A percentile compares a stretch with the other conserved stretches of the same genome.
Evolutionary conservation across 2,113 vertebrate species (phyloP).

Genomic region (Rhynchopsitta pachyrhyncha): DNA sequence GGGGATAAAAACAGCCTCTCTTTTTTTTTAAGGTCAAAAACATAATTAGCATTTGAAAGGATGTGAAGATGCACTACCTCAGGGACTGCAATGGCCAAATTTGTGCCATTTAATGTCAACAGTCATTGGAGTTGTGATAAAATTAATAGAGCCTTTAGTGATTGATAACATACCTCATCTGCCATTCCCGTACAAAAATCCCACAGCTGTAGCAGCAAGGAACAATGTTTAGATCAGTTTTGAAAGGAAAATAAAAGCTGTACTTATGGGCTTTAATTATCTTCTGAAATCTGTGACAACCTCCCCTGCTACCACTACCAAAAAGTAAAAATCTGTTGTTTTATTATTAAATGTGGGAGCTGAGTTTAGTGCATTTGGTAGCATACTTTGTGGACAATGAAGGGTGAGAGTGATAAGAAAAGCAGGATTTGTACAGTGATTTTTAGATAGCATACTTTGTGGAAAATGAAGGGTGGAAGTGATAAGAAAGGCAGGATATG

Average conservation of each 20-base stretch:
- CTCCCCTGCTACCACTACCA: not conserved
- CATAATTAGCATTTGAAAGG: slow-evolving; percentile 83
- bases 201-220: slow-evolving; percentile 27
- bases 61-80: slow-evolving; percentile 47
- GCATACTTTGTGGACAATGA: not conserved
- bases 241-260: slow-evolving; percentile 30
- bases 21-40: slow-evolving; percentile 79
- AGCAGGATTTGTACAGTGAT: not conserved
- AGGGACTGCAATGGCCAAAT: slow-evolving; percentile 56
- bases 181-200: slow-evolving; percentile 14
- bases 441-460: not conserved
- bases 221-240: slow-evolving; percentile 43
- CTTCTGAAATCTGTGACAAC: slow-evolving; percentile 18
- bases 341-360: not conserved
- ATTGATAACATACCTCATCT: slow-evolving; percentile 71
- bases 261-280: slow-evolving; percentile 41
- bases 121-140: slow-evolving; percentile 69
- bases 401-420: not conserved
- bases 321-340: slow-evolving; percentile 40
- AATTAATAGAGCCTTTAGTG: slow-evolving; percentile 76
- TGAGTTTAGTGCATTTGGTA: not conserved
- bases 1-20: slow-evolving; percentile 36
- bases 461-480: not conserved
- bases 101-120: slow-evolving; percentile 80
- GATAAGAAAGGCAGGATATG: not conserved